Conservation (phyloP, 2,797 vertebrate species). For the Sebastes baramenuke region DNA sequence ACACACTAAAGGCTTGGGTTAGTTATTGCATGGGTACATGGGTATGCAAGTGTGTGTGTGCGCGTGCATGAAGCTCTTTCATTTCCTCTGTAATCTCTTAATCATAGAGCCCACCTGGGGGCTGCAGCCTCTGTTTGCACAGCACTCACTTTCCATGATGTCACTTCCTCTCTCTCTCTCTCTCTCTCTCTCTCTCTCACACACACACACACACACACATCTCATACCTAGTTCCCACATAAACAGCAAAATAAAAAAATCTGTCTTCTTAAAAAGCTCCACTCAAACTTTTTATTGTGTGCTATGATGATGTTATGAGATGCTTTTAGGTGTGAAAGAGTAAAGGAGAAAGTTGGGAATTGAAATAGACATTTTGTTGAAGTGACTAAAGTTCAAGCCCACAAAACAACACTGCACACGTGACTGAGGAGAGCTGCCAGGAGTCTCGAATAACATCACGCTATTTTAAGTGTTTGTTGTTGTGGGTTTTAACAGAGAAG, state of each 20-base stretch:
- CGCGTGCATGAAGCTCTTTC: constrained; percentile 56
- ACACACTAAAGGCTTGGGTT: constrained; percentile 9
- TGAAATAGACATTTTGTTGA: not conserved
- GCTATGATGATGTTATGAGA: not conserved
- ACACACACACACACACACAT: not conserved
- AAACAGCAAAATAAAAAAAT: not conserved
- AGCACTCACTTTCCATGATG: constrained; percentile 76
- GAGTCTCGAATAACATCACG: constrained; percentile 12
- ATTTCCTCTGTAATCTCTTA: constrained; percentile 79
- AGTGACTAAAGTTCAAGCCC: not conserved
- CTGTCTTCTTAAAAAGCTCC: not conserved
- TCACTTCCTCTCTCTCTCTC: constrained; percentile 56
- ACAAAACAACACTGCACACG: not conserved
- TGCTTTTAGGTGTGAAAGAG: not conserved
- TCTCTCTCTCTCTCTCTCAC: not conserved
- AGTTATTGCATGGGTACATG: constrained; percentile 30
- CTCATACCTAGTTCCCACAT: not conserved
- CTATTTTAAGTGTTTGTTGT: constrained; percentile 63
- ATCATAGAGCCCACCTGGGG: constrained; percentile 73
- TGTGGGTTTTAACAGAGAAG: constrained; percentile 29
- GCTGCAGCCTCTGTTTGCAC: constrained; percentile 59
- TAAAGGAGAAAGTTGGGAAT: not conserved
- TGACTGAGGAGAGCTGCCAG: not conserved
- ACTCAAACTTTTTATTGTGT: not conserved
- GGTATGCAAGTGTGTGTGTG: not conserved